Percentiles rank a stretch among this genome's conserved stretches.
phyloP scores from a whole-genome alignment of 2,797 vertebrate species.

The Lacerta bilineata region DNA sequence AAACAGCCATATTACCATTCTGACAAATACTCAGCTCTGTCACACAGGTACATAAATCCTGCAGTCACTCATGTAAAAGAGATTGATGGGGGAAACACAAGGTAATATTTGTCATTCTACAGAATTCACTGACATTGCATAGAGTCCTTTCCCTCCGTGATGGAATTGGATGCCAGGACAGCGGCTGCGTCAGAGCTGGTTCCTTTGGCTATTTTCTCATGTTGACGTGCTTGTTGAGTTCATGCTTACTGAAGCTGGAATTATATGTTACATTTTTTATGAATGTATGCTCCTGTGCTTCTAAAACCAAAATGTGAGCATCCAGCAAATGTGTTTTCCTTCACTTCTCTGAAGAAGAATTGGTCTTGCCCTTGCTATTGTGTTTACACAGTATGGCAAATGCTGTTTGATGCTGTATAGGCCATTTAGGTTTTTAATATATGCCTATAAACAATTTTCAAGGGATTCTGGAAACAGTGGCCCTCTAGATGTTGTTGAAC shows the following conservation, averaged over 20 bases:
- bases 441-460: neutral
- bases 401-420: neutral
- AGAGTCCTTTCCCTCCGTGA: too few species aligned
- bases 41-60: neutral
- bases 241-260: neutral
- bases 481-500: too few species aligned
- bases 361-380: neutral
- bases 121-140: neutral
- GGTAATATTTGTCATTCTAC: neutral
- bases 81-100: neutral
- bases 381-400: neutral
- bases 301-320: neutral
- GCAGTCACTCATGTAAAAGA: neutral
- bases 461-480: too few species aligned
- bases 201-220: neutral
- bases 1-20: neutral
- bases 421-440: neutral
- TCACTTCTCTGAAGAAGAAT: neutral
- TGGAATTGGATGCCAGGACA: neutral
- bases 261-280: neutral
- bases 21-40: slow-evolving; percentile 10
- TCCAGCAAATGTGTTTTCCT: neutral
- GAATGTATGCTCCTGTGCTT: neutral
- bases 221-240: neutral
- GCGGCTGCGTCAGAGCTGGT: neutral